Evolutionary conservation across 2,888 invertebrate species (phyloP), one percentile per base, ranked within the genome.

Genomic region (Sericinus montela): DNA sequence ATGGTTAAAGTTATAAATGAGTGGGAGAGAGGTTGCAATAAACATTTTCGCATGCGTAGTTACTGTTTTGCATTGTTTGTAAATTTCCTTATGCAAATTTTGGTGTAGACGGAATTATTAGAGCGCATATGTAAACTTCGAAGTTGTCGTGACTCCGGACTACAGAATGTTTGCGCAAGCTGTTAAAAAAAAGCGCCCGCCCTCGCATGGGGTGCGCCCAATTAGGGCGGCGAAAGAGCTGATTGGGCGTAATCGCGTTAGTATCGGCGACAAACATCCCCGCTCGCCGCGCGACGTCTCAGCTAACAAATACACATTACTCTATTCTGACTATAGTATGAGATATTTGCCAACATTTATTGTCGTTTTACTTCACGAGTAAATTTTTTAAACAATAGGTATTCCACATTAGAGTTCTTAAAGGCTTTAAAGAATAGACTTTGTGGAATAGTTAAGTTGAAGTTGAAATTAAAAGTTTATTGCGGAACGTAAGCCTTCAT

Each of bases 191-290:
- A 86, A 81, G 77, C 72, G 64, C 69, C 76, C 84, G 79, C 84
- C 87, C 85, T 77, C 77, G 72, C 72, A 67, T 71, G 71, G 77
- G 75, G 76, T 66, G 80, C 75, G 77, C 75, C 82, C 85, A 86
- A 88, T 87, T 88, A 86, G 77, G 83, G 81, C 74, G 79, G 79
- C 84, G 80, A 75, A 80, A 76, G 69, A 74, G 77, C 84, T 88
- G 88, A 88, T 88, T 88, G 88, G 87, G 63, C 73, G 79, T 88
- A 87, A 88, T 88, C 87, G 78, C 44, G 84, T 88, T 88, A 88
- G 85, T 76, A 81, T 82, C 79, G 83, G 81, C 75, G 70, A 67
- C 80, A 80, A 80, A 80, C 78, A 80, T 45, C 51, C 49, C 48
- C 48, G 54, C 48, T 47, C 43, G 51, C 57, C 56, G 55, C 53